A percentile compares a stretch with the other conserved stretches of the same genome.
phyloP scores from a whole-genome alignment of 2,888 invertebrate genomes.

The Lithophane socia region DNA sequence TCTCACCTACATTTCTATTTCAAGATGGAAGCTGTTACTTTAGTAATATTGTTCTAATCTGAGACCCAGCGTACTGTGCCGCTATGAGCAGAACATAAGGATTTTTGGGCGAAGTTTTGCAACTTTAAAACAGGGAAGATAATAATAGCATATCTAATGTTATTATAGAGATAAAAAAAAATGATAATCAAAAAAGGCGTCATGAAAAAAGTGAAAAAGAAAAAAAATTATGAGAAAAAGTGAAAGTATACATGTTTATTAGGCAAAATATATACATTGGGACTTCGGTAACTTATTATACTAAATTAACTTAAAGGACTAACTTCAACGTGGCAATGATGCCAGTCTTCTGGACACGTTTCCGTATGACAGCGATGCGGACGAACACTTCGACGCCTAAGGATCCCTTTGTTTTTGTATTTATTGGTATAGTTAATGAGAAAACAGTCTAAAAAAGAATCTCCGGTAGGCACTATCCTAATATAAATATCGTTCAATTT shows the following conservation, averaged over 20 bases:
- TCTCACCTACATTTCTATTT: constrained; percentile 48
- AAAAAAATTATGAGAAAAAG: not conserved
- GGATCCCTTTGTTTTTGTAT: too few species aligned
- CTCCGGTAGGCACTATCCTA: not conserved
- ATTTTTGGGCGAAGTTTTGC: not conserved
- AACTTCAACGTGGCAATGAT: too few species aligned
- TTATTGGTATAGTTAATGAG: too few species aligned
- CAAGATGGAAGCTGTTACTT: constrained; percentile 33
- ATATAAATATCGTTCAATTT: not conserved
- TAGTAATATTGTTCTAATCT: constrained; percentile 26
- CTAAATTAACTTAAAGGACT: too few species aligned
- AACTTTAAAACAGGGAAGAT: not conserved
- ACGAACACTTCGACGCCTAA: too few species aligned
- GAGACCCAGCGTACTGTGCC: too few species aligned
- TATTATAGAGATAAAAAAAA: too few species aligned
- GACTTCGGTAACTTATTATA: too few species aligned
- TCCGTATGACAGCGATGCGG: too few species aligned
- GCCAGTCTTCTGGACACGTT: too few species aligned
- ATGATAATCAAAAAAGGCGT: not conserved
- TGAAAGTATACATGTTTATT: too few species aligned
- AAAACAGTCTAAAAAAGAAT: not conserved
- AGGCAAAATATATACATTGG: too few species aligned
- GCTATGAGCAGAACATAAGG: not conserved
- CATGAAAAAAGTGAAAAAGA: not conserved
- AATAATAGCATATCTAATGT: not conserved